Conservation (phyloP, 2,113 vertebrate species). For the Vimba vimba region DNA sequence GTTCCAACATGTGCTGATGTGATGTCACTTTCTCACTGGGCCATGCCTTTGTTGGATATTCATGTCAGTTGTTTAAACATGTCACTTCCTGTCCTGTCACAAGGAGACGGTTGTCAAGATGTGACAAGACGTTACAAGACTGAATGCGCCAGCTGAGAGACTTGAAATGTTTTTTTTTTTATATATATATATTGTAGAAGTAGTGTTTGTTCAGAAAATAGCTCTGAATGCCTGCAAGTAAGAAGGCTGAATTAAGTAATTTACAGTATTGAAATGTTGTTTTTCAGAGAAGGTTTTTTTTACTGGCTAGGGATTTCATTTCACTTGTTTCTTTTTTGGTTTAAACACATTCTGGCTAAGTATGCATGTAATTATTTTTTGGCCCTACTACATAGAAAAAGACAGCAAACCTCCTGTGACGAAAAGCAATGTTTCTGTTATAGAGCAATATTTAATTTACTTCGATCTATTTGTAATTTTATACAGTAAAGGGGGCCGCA, state of each 20-base stretch:
- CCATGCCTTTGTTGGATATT: conserved; percentile 14
- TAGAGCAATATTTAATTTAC: background rate
- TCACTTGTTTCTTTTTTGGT: background rate
- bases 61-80: conserved; percentile 21
- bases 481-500: background rate
- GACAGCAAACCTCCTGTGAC: background rate
- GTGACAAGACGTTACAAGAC: background rate
- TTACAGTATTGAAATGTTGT: background rate
- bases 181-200: background rate
- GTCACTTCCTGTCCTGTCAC: conserved; percentile 30
- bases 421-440: background rate
- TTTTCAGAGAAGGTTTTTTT: background rate
- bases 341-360: background rate
- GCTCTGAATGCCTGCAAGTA: background rate
- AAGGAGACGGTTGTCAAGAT: conserved; percentile 22
- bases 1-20: conserved; percentile 33
- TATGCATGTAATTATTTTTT: background rate
- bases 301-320: background rate
- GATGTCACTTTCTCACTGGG: conserved; percentile 28
- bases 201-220: background rate
- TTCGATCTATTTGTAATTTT: background rate
- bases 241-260: background rate
- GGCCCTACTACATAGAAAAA: background rate
- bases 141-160: background rate
- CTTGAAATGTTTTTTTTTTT: background rate